Conservation (phyloP, 30 jellyfish, hydroid and myxozoan species). For the Rhopilema esculentum region DNA sequence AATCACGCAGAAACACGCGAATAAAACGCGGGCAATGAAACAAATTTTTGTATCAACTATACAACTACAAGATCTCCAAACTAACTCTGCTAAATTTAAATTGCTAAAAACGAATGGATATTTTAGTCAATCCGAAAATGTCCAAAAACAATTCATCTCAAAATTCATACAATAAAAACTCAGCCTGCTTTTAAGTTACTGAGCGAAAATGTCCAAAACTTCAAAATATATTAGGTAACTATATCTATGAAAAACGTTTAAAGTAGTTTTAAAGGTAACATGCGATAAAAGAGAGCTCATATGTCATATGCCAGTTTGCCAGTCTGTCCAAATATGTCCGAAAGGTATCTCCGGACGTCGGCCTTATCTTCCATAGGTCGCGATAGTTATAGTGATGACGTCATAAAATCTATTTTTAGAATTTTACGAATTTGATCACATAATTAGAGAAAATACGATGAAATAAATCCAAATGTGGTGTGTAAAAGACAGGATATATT, state of each 20-base stretch:
- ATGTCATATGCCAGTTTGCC: background rate
- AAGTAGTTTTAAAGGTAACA: background rate
- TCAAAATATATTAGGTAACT: background rate
- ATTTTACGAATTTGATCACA: too few relatives aligned
- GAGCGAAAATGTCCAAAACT: slow-evolving; percentile 31
- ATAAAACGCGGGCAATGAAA: background rate
- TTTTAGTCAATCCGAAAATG: slow-evolving; percentile 11
- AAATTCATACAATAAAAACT: slow-evolving; percentile 27
- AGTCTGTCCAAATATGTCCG: background rate
- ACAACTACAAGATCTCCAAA: slow-evolving; percentile 20
- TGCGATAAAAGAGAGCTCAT: background rate
- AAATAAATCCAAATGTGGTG: too few relatives aligned
- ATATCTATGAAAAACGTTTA: background rate
- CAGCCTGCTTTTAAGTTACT: slow-evolving; percentile 43
- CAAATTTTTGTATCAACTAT: background rate
- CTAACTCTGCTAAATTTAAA: background rate
- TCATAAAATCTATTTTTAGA: too few relatives aligned
- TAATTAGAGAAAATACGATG: too few relatives aligned
- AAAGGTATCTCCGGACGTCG: too few relatives aligned
- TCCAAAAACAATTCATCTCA: slow-evolving; percentile 9
- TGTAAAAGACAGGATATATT: too few relatives aligned
- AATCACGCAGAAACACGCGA: background rate
- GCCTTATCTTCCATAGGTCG: too few relatives aligned
- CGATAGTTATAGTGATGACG: too few relatives aligned
- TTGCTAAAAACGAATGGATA: background rate